Evolutionary conservation across 2,888 invertebrate genomes (phyloP).

Genomic region (Amaurobius ferox): DNA sequence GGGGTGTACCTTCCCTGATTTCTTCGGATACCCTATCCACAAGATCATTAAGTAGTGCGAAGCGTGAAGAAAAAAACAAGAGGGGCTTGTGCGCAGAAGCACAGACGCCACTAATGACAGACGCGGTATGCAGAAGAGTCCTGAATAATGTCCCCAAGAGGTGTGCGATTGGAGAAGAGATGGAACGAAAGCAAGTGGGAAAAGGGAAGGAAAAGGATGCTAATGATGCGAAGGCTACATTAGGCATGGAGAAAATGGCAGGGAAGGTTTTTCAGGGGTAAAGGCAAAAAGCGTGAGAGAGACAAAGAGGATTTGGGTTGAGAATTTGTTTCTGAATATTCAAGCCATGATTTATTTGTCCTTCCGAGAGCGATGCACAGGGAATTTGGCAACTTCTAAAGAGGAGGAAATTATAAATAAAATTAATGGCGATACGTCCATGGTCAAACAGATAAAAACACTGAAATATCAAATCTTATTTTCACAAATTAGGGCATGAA

Average conservation of each 20-base stretch:
- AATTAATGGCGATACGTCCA: too few relatives aligned
- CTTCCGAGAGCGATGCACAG: too few relatives aligned
- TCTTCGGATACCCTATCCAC: background rate
- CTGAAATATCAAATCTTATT: too few relatives aligned
- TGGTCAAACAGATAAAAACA: too few relatives aligned
- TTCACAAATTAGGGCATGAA: too few relatives aligned
- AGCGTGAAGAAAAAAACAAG: background rate
- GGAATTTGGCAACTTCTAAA: too few relatives aligned
- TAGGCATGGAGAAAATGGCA: background rate
- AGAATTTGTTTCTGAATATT: background rate
- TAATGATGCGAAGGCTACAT: conserved; percentile 5
- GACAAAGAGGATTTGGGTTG: background rate
- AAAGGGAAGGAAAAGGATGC: conserved; percentile 13
- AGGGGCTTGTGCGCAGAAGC: background rate
- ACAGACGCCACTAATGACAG: conserved; percentile 45
- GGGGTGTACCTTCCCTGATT: conserved; percentile 2
- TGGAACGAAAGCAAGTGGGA: background rate
- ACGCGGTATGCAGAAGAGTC: conserved; percentile 60
- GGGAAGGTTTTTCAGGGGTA: background rate
- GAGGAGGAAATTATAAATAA: too few relatives aligned
- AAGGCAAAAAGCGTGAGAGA: background rate
- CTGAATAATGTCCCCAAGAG: conserved; percentile 36
- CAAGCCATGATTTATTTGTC: too few relatives aligned
- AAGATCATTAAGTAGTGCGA: background rate
- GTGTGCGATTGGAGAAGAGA: background rate